Percentiles rank a stretch among this genome's conserved stretches.
Evolutionary conservation across 1,140 invertebrate genomes (phyloP).

Genomic region (Achroia grisella): DNA sequence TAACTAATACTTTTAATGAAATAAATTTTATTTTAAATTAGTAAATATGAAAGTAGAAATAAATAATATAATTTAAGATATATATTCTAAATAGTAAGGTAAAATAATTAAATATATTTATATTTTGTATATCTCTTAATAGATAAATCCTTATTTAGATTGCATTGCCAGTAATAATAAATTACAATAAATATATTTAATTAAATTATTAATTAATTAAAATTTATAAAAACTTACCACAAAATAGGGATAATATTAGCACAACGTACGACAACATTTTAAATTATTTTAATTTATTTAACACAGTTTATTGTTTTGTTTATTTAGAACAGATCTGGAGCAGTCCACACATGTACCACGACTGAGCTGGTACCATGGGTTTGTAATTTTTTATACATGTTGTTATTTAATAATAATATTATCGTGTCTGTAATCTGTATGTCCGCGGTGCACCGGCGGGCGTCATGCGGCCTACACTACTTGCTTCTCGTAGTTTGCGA

Average conservation of each 20-base stretch:
- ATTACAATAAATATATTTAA: background rate
- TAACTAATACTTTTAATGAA: no score
- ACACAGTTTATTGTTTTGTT: background rate
- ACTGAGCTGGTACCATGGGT: slow-evolving; percentile 5
- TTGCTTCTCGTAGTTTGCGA: background rate
- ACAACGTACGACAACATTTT: slow-evolving; percentile 11
- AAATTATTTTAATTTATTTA: slow-evolving; percentile 2
- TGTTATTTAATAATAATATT: background rate
- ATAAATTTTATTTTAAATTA: no score
- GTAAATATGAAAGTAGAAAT: no score
- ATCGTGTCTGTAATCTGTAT: background rate
- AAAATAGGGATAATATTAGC: slow-evolving; percentile 11
- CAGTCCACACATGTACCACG: slow-evolving; percentile 5
- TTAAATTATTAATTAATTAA: background rate
- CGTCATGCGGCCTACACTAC: background rate
- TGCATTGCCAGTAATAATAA: background rate
- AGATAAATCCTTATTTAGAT: background rate
- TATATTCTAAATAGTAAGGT: no score
- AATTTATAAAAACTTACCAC: slow-evolving; percentile 4
- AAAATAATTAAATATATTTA: no score
- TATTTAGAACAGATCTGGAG: slow-evolving; percentile 5
- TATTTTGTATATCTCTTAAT: background rate
- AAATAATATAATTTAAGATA: no score
- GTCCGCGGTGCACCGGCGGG: background rate
- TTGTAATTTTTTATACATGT: slow-evolving; percentile 24